Evolutionary conservation across 37 sponge, comb jelly and placozoan species (phyloP), one percentile per base, ranked within the genome.

Genomic region (Agelas oroides): DNA sequence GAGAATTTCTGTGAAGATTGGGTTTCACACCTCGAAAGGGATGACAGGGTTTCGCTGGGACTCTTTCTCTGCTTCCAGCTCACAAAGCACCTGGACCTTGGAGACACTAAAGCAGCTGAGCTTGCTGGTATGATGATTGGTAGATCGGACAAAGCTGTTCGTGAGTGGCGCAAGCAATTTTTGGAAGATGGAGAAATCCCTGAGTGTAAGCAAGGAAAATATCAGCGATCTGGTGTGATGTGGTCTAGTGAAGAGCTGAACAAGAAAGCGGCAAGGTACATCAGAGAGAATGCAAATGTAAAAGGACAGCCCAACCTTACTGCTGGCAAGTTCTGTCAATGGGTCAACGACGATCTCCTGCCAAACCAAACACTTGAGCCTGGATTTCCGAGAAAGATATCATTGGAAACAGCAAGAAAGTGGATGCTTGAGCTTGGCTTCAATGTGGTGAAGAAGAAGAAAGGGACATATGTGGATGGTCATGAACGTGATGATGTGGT

Each of bases 401-500:
- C 55, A 8, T 12, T 62, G 6, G 76, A 32, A 24, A 84, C 85
- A 1, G 76, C 68, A 73, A 25, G 57, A 34, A 40, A 36, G 20
- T 84, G 85, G 85, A 23, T 84, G 68, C 76, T 64, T 37, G 28
- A 76, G 13, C 32, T 84, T 8, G 77, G 85, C 27, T 84, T 84
- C 67, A 33, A 63, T 23, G 53, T 70, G 46, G 30, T 70, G 23
- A n/a, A 5, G 6, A 61, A 40, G n/a, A n/a, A n/a, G n/a, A n/a
- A n/a, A n/a, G n/a, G n/a, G n/a, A n/a, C n/a, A n/a, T n/a, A n/a
- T n/a, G 66, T 86, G 38, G 80, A 86, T 78, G 79, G 79, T 5
- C 87, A 86, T 70, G 80, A 84, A 53, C 35, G 77, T 12, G 75
- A 73, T 1, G 76, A 84, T 75, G 77, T 66, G 31, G 85, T 84